Percentiles rank a stretch among this genome's conserved stretches.
Evolutionary conservation across 2,113 vertebrate species (phyloP).

Genomic region (Tapirus terrestris): DNA sequence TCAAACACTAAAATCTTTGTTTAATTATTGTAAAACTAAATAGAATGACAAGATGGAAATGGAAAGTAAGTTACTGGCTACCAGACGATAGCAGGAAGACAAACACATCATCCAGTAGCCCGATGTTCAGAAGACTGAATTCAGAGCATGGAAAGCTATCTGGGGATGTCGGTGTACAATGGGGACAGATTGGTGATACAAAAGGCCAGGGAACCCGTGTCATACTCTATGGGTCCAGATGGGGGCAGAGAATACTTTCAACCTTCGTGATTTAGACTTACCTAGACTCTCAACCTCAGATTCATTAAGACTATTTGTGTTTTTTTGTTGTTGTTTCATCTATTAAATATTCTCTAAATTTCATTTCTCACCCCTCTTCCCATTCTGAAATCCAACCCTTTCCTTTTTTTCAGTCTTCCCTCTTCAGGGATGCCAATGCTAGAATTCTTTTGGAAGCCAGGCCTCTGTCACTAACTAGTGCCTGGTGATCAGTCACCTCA

Average conservation of each 20-base stretch:
- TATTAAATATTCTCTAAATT: neutral
- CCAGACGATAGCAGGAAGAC: neutral
- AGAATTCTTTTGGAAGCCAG: neutral
- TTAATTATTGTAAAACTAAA: neutral
- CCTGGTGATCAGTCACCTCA: neutral
- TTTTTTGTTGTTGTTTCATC: neutral
- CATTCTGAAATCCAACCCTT: neutral
- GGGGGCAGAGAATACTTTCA: neutral
- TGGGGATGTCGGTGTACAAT: too few relatives aligned
- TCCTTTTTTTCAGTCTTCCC: neutral
- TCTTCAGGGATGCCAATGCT: neutral
- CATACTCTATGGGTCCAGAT: neutral
- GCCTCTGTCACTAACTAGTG: neutral
- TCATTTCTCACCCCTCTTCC: neutral
- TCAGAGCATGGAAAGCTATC: neutral
- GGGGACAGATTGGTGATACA: neutral
- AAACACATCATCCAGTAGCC: too few relatives aligned
- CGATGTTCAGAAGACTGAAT: neutral
- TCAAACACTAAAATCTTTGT: slow-evolving; percentile 4
- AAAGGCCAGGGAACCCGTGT: neutral
- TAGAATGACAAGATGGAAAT: neutral
- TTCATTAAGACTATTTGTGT: neutral
- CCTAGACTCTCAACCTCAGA: neutral
- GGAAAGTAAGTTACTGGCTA: neutral
- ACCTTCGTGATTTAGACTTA: neutral